Base-by-base conservation (phyloP, 2,888 invertebrate genomes). In the Drosophila siamana region DNA sequence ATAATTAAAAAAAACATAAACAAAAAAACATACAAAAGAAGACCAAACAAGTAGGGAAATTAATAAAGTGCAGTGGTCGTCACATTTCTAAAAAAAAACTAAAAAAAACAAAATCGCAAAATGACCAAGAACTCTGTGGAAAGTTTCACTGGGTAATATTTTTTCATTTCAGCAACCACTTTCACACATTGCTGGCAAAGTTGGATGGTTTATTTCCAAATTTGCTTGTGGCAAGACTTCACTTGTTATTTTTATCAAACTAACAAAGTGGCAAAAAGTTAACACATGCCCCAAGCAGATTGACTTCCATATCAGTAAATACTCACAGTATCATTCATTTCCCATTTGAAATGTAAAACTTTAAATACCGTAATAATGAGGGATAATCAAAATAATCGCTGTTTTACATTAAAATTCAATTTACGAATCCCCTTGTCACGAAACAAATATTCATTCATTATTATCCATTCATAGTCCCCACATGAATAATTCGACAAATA, bases 1-100 rank as follows among this genome's bases (percentile, higher is more conserved):
- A 24, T 62, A 70, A 70, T 75, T 75, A 59, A 30, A 60, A 64
- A 33, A 61, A 9, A 13, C 28, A 7, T 15, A 8, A 22, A 33
- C 52, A 36, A 16, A 9, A 26, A 24, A 24, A 26, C 4, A 36
- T 13, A n/a, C n/a, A n/a, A n/a, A n/a, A n/a, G n/a, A n/a, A n/a
- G n/a, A n/a, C n/a, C 13, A 38, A 13, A 4, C 15, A 74, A 52
- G 47, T 68, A 64, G 56, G 57, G 55, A 73, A 74, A 52, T 73
- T 30, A 40, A 30, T 16, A 54, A 40, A 50, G n/a, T 48, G 13
- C 47, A 15, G n/a, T 50, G 52, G 55, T 51, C 24, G 43, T 16
- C n/a, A 7, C 22, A 52, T 41, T 50, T 44, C 38, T 50, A 24
- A 7, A 26, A 19, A 5, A 43, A 30, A 19, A n/a, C n/a, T 28